phyloP scores from a whole-genome alignment of 2,113 vertebrate species.

The Zapus hudsonius region DNA sequence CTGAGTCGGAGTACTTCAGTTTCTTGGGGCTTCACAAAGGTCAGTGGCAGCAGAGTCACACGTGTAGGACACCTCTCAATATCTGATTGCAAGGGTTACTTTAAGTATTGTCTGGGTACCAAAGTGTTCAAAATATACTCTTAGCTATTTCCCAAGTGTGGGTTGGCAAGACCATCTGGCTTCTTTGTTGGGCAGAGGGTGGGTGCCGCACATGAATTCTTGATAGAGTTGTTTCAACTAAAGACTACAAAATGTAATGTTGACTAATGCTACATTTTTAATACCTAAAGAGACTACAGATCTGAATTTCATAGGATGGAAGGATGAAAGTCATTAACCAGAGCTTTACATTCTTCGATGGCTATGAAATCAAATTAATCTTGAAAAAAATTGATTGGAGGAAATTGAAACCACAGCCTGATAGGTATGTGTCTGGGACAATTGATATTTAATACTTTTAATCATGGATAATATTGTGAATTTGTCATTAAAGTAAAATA shows the following conservation, averaged over 20 bases:
- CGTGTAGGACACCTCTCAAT: background rate
- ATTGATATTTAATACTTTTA: constrained; percentile 51
- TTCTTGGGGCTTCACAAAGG: background rate
- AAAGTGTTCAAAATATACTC: background rate
- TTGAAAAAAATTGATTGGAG: constrained; percentile 56
- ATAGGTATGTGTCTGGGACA: constrained; percentile 51
- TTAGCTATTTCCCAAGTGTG: background rate
- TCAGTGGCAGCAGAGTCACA: background rate
- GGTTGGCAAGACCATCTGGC: background rate
- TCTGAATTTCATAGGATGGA: constrained; percentile 13
- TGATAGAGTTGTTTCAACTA: constrained; percentile 10
- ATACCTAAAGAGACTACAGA: constrained; percentile 3
- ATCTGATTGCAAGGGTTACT: background rate
- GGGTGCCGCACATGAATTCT: background rate
- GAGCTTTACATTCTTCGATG: constrained; percentile 39
- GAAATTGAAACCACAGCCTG: constrained; percentile 53
- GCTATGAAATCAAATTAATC: constrained; percentile 65
- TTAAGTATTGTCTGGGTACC: background rate
- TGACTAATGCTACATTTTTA: constrained; percentile 19
- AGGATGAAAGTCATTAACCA: constrained; percentile 28
- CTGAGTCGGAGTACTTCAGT: background rate
- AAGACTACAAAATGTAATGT: background rate
- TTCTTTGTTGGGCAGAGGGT: background rate
- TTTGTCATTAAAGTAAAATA: constrained; percentile 68
- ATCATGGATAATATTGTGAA: constrained; percentile 45